Conservation (phyloP, 2,113 vertebrate species). For the Melozone crissalis region DNA sequence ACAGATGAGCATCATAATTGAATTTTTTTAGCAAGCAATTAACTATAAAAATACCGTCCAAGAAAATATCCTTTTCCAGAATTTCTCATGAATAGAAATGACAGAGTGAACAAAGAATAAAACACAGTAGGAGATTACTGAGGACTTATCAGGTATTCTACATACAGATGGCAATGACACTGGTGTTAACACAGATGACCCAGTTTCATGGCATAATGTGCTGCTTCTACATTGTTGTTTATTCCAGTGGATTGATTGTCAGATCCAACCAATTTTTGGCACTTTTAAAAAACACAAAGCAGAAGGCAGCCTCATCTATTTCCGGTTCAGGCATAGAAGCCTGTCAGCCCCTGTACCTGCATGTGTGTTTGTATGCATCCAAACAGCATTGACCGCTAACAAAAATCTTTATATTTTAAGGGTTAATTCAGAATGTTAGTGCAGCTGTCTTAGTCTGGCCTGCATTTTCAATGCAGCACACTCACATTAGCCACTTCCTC, state of each 20-base stretch:
- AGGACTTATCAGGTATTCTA: background rate
- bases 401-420: background rate
- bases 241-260: background rate
- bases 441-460: background rate
- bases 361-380: background rate
- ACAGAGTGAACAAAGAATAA: background rate
- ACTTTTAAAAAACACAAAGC: background rate
- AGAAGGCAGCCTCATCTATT: background rate
- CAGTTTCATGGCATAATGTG: background rate
- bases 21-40: conserved; percentile 53
- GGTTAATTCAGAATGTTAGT: background rate
- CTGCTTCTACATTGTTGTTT: background rate
- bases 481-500: background rate
- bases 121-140: background rate
- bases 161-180: background rate
- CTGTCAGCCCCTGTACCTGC: background rate
- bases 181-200: background rate
- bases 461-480: background rate
- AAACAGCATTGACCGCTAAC: background rate
- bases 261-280: background rate
- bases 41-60: conserved; percentile 8
- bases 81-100: background rate
- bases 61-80: background rate
- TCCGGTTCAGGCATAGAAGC: fast-evolving
- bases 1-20: conserved; percentile 2